phyloP scores from a whole-genome alignment of 2,113 vertebrate genomes.

The Agapornis roseicollis region DNA sequence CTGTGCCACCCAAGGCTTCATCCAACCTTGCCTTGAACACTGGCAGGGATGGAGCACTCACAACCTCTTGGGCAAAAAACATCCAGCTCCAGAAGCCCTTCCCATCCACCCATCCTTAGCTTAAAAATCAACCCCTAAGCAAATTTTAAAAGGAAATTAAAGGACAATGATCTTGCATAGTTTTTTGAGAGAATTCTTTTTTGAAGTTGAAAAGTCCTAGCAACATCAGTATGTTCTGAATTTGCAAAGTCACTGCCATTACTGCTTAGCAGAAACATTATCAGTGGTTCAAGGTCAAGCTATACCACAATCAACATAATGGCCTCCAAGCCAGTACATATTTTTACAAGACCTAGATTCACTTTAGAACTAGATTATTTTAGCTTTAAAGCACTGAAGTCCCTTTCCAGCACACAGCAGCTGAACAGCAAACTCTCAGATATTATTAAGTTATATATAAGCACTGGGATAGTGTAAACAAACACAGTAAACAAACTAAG shows the following conservation, averaged over 20 bases:
- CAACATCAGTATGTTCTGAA: background rate
- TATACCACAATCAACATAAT: rapidly evolving
- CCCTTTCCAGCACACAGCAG: background rate
- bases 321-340: background rate
- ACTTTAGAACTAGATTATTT: background rate
- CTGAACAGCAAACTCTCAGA: background rate
- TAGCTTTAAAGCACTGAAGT: background rate
- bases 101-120: background rate
- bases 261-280: background rate
- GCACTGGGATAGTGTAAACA: background rate
- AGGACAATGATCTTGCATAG: background rate
- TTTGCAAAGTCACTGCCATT: background rate
- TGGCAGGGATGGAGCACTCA: too few relatives aligned
- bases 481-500: background rate
- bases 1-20: too few relatives aligned
- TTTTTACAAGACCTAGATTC: background rate
- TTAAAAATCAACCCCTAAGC: background rate
- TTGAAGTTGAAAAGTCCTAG: background rate
- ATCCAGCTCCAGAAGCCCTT: background rate
- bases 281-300: background rate
- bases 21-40: too few relatives aligned
- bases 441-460: background rate
- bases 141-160: background rate
- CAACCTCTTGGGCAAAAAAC: too few relatives aligned
- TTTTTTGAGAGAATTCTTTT: background rate